These are phyloP conservation scores for Luperina testacea DNA, from an alignment of 2,888 invertebrate genomes.

Conservation along the genomic window DNA sequence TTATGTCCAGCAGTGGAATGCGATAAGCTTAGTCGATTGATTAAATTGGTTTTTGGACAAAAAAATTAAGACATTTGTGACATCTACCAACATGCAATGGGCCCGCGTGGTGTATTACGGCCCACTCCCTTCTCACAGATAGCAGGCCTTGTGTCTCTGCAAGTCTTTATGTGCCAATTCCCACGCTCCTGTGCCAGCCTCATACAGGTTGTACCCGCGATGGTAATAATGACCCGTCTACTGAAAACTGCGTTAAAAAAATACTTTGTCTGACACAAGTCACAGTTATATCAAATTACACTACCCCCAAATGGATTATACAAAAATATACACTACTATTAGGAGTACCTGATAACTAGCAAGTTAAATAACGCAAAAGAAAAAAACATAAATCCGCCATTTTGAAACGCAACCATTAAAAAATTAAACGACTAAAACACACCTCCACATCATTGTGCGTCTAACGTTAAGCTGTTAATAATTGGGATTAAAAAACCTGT, in stretches of 20 bases:
- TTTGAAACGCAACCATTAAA: conserved; percentile 34
- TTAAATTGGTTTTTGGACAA: not conserved
- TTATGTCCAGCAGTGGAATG: too few species aligned
- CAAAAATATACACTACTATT: not conserved
- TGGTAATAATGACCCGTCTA: not conserved
- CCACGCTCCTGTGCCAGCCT: too few species aligned
- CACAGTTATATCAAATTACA: not conserved
- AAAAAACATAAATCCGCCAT: conserved; percentile 23
- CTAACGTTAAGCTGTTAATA: conserved; percentile 65
- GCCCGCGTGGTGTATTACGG: not conserved
- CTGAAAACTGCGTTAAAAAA: not conserved
- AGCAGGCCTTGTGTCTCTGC: too few species aligned
- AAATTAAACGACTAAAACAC: conserved; percentile 36
- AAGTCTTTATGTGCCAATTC: too few species aligned
- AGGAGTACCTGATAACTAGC: not conserved
- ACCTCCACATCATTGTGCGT: conserved; percentile 44
- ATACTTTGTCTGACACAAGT: not conserved
- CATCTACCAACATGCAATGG: too few species aligned
- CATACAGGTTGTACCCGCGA: too few species aligned
- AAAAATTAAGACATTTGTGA: too few species aligned
- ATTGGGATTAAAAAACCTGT: conserved; percentile 55
- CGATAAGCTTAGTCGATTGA: too few species aligned
- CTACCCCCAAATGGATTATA: not conserved
- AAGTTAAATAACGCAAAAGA: not conserved
- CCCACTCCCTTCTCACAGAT: not conserved